These are phyloP conservation scores for Linnaemya vulpina DNA, from an alignment of 2,888 invertebrate species.

Conservation along the genomic window DNA sequence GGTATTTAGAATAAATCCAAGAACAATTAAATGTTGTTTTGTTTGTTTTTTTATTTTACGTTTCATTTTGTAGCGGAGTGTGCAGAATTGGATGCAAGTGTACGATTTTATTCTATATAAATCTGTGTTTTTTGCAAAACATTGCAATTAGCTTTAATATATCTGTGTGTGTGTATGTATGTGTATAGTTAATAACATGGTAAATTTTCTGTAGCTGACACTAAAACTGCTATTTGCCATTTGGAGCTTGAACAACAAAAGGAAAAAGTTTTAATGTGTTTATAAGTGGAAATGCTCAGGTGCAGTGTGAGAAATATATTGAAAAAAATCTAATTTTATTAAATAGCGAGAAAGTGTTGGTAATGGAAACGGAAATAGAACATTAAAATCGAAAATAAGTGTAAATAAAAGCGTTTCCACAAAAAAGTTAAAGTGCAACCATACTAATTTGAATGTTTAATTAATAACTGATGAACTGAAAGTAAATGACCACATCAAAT, in stretches of 20 bases:
- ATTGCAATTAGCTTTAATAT: constrained; percentile 49
- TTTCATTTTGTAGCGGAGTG: background rate
- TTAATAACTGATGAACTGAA: too few species aligned
- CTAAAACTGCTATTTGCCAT: constrained; percentile 48
- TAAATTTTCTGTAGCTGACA: constrained; percentile 27
- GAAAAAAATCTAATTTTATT: background rate
- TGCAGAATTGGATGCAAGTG: too few species aligned
- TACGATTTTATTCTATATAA: background rate
- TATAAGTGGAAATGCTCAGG: constrained; percentile 32
- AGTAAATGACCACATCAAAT: too few species aligned
- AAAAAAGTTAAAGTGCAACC: background rate
- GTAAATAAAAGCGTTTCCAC: background rate
- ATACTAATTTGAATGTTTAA: too few species aligned
- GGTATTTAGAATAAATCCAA: constrained; percentile 18
- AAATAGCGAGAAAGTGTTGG: background rate
- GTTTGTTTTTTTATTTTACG: background rate
- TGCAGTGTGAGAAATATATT: background rate
- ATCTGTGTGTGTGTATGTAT: constrained; percentile 8
- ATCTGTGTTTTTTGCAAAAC: constrained; percentile 21
- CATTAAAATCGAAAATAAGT: background rate
- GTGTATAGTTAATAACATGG: constrained; percentile 23
- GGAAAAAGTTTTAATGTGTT: constrained; percentile 31
- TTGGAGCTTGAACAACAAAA: constrained; percentile 33
- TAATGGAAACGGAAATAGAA: background rate
- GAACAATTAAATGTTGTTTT: constrained; percentile 1